Conservation (phyloP, 2,888 invertebrate species). For the Sesia apiformis region DNA sequence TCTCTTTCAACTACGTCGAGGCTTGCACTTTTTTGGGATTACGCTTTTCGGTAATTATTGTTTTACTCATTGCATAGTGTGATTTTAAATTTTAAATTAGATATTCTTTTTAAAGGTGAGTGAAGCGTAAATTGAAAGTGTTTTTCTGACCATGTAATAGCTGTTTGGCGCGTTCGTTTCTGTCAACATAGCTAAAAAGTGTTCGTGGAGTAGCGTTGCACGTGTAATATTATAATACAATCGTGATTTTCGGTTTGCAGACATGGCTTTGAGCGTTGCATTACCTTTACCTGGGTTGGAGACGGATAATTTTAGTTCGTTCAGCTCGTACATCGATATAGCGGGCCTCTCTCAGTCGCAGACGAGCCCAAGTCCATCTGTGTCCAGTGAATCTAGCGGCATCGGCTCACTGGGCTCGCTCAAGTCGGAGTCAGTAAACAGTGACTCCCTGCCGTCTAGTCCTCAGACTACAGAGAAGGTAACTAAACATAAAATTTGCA, state of each 20-base stretch:
- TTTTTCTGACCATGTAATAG: slow-evolving; percentile 23
- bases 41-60: slow-evolving; percentile 68
- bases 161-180: slow-evolving; percentile 64
- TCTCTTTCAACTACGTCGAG: slow-evolving; percentile 66
- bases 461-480: slow-evolving; percentile 73
- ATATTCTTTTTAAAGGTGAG: slow-evolving; percentile 31
- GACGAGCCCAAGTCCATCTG: slow-evolving; percentile 71
- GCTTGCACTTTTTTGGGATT: slow-evolving; percentile 63
- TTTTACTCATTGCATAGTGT: slow-evolving; percentile 36
- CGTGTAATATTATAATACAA: slow-evolving; percentile 56
- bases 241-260: slow-evolving; percentile 53
- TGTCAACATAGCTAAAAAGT: slow-evolving; percentile 62
- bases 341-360: slow-evolving; percentile 64
- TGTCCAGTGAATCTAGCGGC: slow-evolving; percentile 77
- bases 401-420: slow-evolving; percentile 74
- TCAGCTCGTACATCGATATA: slow-evolving; percentile 66
- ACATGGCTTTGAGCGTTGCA: slow-evolving; percentile 77
- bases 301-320: slow-evolving; percentile 66
- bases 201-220: slow-evolving; percentile 53
- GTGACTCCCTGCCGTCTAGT: slow-evolving; percentile 67
- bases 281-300: slow-evolving; percentile 74
- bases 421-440: slow-evolving; percentile 65
- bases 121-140: slow-evolving; percentile 22
- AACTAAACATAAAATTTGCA: slow-evolving; percentile 30
- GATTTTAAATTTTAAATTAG: slow-evolving; percentile 20